Base-by-base conservation (phyloP, 2,113 vertebrate species). In the Halichoerus grypus region DNA sequence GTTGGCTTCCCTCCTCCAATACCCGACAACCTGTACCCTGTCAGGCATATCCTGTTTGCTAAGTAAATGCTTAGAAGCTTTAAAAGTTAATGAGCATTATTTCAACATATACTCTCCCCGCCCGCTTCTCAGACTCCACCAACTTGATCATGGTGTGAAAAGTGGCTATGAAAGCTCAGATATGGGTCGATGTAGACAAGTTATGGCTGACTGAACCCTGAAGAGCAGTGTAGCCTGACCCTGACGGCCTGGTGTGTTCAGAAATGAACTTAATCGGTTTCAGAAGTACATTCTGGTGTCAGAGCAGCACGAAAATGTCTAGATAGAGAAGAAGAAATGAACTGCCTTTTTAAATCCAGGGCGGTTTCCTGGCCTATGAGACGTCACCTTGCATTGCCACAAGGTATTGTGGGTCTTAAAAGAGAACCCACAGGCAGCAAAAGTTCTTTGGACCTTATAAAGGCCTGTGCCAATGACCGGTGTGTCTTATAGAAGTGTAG, bases 391-490 rank as follows among this genome's bases (percentile, higher is more conserved):
- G 49, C 21, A 16, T 19, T 42, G 49, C 13, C 71, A 59, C 57
- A 84, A 95, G 13, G 46, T 14, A 57, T 14, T 83, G 33, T 72
- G 59, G 67, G 46, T 61, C 74, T 96, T 2, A 53, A 14, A 61
- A 96, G 36, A 93, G 36, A 87, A 94, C 65, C 22, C 15, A 69
- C 13, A 71, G 42, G 63, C 55, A 91, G 42, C 55, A 80, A 67
- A 91, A 84, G 74, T 42, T 87, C 90, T 97, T 46, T 95, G 96
- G 72, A 93, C 95, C 31, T 88, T 46, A 83, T 28, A 39, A 88
- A 88, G 55, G 0, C 42, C 51, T 74, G 63, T 81, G 51, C n/a
- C 92, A 63, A 89, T 4, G 10, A 53, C 79, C 86, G 63, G 36
- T 72, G 84, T 72, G 80, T 89, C 65, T 63, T 7, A 76, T 4